Conservation (phyloP, 2,888 invertebrate species). For the Brachypalpus laphriformis region DNA sequence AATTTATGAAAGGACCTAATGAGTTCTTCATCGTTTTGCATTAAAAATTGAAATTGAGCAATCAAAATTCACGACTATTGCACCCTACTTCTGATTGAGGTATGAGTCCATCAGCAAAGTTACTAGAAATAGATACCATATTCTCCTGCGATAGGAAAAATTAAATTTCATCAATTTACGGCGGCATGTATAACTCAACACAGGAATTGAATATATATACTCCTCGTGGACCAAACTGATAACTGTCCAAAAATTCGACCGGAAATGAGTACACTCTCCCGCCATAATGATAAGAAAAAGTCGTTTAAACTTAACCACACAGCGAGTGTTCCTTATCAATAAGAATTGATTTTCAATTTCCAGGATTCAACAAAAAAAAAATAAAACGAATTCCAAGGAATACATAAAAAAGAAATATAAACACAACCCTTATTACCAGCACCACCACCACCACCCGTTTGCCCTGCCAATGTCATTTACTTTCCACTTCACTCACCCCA, state of each 20-base stretch:
- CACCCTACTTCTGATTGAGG: background rate
- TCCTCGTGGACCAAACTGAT: no score
- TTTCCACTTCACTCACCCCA: conserved; percentile 10
- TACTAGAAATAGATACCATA: background rate
- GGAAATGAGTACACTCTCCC: conserved; percentile 40
- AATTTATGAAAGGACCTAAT: background rate
- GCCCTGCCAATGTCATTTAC: conserved; percentile 52
- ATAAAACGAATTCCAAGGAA: no score
- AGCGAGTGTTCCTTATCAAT: conserved; percentile 63
- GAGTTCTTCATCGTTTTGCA: background rate
- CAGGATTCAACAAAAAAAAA: conserved; percentile 18
- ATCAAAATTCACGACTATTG: background rate
- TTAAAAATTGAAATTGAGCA: background rate
- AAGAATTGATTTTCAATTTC: conserved; percentile 69
- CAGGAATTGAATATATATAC: conserved; percentile 6
- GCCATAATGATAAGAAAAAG: conserved; percentile 54
- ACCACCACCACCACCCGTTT: background rate
- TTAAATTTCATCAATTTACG: background rate
- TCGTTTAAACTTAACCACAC: conserved; percentile 32
- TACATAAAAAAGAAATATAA: conserved; percentile 25
- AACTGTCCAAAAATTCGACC: background rate
- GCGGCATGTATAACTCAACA: background rate
- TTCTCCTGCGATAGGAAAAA: background rate
- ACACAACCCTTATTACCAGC: conserved; percentile 47
- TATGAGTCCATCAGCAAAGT: background rate